These are phyloP conservation scores for Urophycis tenuis DNA, from an alignment of 2,797 vertebrate genomes.

Conservation along the genomic window DNA sequence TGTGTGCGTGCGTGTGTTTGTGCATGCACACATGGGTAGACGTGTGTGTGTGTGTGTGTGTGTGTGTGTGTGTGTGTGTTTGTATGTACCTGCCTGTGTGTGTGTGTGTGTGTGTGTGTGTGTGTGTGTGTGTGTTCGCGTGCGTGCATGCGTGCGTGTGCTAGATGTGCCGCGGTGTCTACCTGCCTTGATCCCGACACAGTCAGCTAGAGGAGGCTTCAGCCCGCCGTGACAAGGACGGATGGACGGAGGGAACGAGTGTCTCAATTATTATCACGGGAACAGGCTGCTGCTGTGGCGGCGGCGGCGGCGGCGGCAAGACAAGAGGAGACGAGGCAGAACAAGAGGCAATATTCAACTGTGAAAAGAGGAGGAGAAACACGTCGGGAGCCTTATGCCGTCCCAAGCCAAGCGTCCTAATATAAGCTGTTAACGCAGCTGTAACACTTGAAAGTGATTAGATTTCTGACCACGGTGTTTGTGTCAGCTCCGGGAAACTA, in stretches of 20 bases:
- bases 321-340: background rate
- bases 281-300: too few relatives aligned
- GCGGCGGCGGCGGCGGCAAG: background rate
- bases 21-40: too few relatives aligned
- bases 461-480: background rate
- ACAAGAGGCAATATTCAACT: background rate
- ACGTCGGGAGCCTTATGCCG: background rate
- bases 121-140: too few relatives aligned
- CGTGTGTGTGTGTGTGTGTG: too few relatives aligned
- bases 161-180: background rate
- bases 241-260: background rate
- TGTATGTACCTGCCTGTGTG: too few relatives aligned
- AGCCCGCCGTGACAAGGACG: background rate
- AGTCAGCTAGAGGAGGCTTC: background rate
- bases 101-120: too few relatives aligned
- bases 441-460: background rate
- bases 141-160: background rate
- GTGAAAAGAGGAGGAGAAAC: background rate
- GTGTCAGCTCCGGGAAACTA: background rate
- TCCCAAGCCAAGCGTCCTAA: background rate
- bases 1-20: too few relatives aligned
- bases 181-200: background rate
- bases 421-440: background rate
- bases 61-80: too few relatives aligned
- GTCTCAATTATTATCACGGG: background rate